Percentiles rank a stretch among this genome's conserved stretches.
These are phyloP conservation scores for Propithecus deckenii DNA, from an alignment of 2,797 vertebrate genomes.

Conservation along the genomic window DNA sequence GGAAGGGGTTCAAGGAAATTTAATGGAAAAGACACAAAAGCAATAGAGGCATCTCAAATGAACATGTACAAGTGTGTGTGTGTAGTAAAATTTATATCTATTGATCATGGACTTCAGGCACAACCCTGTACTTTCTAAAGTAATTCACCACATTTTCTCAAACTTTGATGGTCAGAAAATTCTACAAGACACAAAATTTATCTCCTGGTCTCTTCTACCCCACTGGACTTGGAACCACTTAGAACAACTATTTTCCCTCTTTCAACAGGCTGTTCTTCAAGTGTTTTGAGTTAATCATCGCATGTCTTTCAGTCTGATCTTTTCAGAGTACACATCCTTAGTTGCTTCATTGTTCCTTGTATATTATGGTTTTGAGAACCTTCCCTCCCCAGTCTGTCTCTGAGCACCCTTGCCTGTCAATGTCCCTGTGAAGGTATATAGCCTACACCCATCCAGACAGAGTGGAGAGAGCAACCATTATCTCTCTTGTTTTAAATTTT, in stretches of 20 bases:
- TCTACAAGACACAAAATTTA: neutral
- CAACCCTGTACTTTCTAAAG: neutral
- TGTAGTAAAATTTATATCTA: neutral
- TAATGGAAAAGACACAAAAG: neutral
- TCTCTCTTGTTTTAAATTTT: neutral
- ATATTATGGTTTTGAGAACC: neutral
- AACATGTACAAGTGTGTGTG: neutral
- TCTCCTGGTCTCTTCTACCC: neutral
- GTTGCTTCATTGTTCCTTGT: neutral
- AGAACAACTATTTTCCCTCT: neutral
- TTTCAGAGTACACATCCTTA: neutral
- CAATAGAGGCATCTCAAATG: neutral
- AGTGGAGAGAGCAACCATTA: neutral
- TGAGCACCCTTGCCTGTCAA: neutral
- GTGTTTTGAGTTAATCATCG: neutral
- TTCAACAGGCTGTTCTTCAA: neutral
- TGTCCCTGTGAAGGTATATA: neutral
- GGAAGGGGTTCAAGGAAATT: neutral
- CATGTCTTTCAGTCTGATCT: neutral
- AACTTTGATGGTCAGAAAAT: neutral
- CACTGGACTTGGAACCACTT: neutral
- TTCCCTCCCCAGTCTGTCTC: neutral
- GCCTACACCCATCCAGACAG: neutral
- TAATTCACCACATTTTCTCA: neutral
- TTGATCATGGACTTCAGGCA: neutral